Evolutionary conservation across 2,797 vertebrate species (phyloP).

Genomic region (Lutjanus campechanus): DNA sequence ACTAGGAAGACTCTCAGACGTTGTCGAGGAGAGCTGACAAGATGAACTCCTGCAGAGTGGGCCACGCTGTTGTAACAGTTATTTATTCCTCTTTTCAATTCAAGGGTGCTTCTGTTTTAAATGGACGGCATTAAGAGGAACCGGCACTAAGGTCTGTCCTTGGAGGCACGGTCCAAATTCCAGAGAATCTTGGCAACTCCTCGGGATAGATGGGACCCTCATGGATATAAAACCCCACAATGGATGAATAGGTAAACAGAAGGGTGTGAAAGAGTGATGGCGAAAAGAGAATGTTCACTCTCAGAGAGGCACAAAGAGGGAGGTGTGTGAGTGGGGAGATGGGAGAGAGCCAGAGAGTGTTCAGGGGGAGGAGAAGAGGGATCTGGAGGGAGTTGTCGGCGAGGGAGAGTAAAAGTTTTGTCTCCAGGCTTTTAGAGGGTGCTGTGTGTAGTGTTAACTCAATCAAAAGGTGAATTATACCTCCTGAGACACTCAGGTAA

Average conservation of each 20-base stretch:
- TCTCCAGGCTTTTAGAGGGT: slow-evolving; percentile 71
- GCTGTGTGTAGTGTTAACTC: slow-evolving; percentile 80
- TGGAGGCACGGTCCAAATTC: slow-evolving; percentile 81
- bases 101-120: slow-evolving; percentile 76
- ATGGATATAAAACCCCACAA: slow-evolving; percentile 85
- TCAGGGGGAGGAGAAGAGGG: slow-evolving; percentile 28
- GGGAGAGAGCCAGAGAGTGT: slow-evolving; percentile 69
- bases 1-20: slow-evolving; percentile 53
- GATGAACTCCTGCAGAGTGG: slow-evolving; percentile 70
- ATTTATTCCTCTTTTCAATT: slow-evolving; percentile 80
- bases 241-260: slow-evolving; percentile 89
- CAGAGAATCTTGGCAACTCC: slow-evolving; percentile 87
- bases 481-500: slow-evolving; percentile 86
- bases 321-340: slow-evolving; percentile 75
- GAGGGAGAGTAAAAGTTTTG: slow-evolving; percentile 78
- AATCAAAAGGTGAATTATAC: slow-evolving; percentile 87
- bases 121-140: slow-evolving; percentile 78
- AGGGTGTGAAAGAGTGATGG: slow-evolving; percentile 88
- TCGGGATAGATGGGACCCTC: slow-evolving; percentile 87
- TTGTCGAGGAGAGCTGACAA: slow-evolving; percentile 46
- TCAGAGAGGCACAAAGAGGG: slow-evolving; percentile 80
- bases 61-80: slow-evolving; percentile 68
- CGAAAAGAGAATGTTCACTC: slow-evolving; percentile 87
- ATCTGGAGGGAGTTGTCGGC: slow-evolving; percentile 50
- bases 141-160: slow-evolving; percentile 72